These are phyloP conservation scores for Ypsolopha scabrella DNA, from an alignment of 2,888 invertebrate genomes.

Conservation along the genomic window DNA sequence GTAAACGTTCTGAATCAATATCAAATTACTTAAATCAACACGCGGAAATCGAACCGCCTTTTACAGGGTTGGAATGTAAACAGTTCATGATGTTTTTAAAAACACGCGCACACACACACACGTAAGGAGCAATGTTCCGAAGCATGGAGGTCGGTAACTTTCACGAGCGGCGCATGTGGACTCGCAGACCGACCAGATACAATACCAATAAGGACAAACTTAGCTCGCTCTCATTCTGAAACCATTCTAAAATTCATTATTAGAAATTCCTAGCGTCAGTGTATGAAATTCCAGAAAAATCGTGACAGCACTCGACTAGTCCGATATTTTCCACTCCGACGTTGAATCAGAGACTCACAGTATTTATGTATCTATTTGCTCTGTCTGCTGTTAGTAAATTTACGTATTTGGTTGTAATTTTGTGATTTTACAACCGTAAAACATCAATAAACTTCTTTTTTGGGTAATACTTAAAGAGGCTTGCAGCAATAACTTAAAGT, in stretches of 20 bases:
- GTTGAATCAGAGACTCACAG: too few relatives aligned
- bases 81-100: neutral
- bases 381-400: too few relatives aligned
- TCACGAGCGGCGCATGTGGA: conserved; percentile 2
- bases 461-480: too few relatives aligned
- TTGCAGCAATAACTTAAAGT: too few relatives aligned
- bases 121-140: neutral
- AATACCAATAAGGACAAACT: conserved; percentile 1
- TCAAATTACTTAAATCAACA: neutral
- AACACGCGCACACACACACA: neutral
- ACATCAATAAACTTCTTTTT: too few relatives aligned
- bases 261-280: conserved; percentile 3
- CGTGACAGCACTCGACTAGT: neutral
- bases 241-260: conserved; percentile 3
- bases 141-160: conserved; percentile 8
- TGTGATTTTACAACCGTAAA: too few relatives aligned
- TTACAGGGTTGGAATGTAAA: neutral
- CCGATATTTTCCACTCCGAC: neutral
- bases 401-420: too few relatives aligned
- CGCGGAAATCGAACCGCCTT: neutral
- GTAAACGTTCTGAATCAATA: neutral
- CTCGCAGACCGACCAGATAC: neutral
- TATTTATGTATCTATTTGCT: too few relatives aligned
- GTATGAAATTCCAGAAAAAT: conserved; percentile 4
- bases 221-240: conserved; percentile 2